These are phyloP conservation scores for Drosophila takahashii DNA, from an alignment of 1,140 invertebrate species.

Conservation along the genomic window DNA sequence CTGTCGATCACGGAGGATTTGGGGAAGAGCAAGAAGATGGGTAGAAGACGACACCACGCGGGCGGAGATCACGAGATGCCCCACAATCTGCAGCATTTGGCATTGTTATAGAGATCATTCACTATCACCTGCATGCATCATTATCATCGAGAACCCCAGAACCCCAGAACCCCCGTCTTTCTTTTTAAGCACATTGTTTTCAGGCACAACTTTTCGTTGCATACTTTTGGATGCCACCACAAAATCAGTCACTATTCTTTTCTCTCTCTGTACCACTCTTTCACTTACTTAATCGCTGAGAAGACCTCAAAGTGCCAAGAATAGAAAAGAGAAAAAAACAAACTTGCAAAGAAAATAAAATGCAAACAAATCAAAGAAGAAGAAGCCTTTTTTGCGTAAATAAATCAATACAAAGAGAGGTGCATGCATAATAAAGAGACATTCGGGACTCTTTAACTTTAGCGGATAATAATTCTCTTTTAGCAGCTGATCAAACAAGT, in stretches of 20 bases:
- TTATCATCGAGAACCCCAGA: background rate
- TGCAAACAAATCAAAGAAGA: background rate
- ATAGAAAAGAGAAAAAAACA: constrained; percentile 1
- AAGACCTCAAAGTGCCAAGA: constrained; percentile 26
- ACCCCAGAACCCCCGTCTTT: too few species aligned
- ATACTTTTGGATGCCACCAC: constrained; percentile 64
- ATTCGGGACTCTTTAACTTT: background rate
- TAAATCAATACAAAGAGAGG: constrained; percentile 22
- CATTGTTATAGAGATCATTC: constrained; percentile 17
- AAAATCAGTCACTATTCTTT: background rate
- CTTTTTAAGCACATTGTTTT: background rate
- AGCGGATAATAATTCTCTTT: background rate
- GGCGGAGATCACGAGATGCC: constrained; percentile 72
- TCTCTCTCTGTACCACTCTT: background rate
- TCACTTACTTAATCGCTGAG: background rate
- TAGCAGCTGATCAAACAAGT: constrained; percentile 28
- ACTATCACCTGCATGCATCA: constrained; percentile 12
- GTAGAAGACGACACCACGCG: constrained; percentile 53
- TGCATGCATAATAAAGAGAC: background rate
- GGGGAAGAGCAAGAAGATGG: background rate
- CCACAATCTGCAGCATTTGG: constrained; percentile 46
- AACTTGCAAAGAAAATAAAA: background rate
- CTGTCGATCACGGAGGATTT: constrained; percentile 40
- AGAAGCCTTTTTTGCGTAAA: constrained; percentile 16
- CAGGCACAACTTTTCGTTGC: constrained; percentile 11